Conservation (phyloP, 2,888 invertebrate genomes). For the Dasysyrphus tricinctus region DNA sequence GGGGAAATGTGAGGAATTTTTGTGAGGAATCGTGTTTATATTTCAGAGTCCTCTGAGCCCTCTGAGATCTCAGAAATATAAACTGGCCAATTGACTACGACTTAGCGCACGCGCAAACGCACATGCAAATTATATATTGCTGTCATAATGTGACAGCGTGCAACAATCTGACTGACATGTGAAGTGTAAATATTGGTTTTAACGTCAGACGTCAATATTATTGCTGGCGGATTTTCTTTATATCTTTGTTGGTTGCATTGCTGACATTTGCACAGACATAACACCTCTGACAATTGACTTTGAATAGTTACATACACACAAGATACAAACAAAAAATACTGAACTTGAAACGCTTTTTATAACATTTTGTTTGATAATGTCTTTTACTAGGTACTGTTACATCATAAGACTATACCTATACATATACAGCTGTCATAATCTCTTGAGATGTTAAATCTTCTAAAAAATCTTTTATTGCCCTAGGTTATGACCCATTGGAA, state of each 20-base stretch:
- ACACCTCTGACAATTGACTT: constrained; percentile 60
- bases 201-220: constrained; percentile 73
- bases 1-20: too few species aligned
- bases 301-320: background rate
- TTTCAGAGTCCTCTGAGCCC: too few species aligned
- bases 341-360: constrained; percentile 60
- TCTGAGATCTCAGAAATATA: too few species aligned
- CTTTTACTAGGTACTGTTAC: constrained; percentile 28
- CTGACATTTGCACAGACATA: constrained; percentile 63
- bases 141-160: constrained; percentile 60
- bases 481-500: constrained; percentile 64
- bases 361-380: constrained; percentile 17
- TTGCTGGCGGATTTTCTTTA: constrained; percentile 54
- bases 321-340: constrained; percentile 24
- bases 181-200: constrained; percentile 69
- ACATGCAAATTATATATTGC: constrained; percentile 27
- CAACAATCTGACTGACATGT: constrained; percentile 68
- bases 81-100: too few species aligned
- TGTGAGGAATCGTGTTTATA: too few species aligned
- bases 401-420: constrained; percentile 6
- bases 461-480: constrained; percentile 41
- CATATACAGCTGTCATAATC: constrained; percentile 50
- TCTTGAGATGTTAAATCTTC: constrained; percentile 36
- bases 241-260: constrained; percentile 44
- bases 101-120: constrained; percentile 17